These are phyloP conservation scores for Rhabditoides inermis DNA, from an alignment of 2,888 invertebrate species.

Conservation along the genomic window DNA sequence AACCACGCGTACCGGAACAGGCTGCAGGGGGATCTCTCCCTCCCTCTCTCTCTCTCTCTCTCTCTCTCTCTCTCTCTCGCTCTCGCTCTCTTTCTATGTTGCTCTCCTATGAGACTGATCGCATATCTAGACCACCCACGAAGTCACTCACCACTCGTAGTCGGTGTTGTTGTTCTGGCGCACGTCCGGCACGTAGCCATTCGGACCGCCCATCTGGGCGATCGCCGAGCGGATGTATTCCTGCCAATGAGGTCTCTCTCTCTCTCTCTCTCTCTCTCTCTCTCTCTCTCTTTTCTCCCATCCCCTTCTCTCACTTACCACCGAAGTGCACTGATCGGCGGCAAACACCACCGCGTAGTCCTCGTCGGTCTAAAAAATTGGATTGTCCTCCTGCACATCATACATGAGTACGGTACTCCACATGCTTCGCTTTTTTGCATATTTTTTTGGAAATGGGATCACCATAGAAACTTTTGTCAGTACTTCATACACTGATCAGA, in stretches of 20 bases:
- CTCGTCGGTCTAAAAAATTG: conserved; percentile 7
- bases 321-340: conserved; percentile 10
- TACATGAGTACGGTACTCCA: no score
- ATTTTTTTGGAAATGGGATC: no score
- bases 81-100: conserved; percentile 6
- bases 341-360: conserved; percentile 23
- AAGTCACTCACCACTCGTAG: conserved; percentile 14
- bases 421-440: no score
- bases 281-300: background rate
- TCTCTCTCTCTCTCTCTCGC: conserved; percentile 8
- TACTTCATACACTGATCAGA: no score
- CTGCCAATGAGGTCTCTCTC: background rate
- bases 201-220: background rate
- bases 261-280: background rate
- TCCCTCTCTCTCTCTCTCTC: conserved; percentile 17
- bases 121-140: background rate
- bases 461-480: no score
- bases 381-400: background rate
- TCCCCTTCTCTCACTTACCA: background rate
- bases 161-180: conserved; percentile 23
- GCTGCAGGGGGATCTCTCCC: background rate
- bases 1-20: background rate
- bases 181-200: conserved; percentile 24
- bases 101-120: background rate
- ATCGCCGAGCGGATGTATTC: background rate